Percentiles rank a stretch among this genome's conserved stretches.
phyloP scores from a whole-genome alignment of 2,113 vertebrate species.

The Morone chrysops region DNA sequence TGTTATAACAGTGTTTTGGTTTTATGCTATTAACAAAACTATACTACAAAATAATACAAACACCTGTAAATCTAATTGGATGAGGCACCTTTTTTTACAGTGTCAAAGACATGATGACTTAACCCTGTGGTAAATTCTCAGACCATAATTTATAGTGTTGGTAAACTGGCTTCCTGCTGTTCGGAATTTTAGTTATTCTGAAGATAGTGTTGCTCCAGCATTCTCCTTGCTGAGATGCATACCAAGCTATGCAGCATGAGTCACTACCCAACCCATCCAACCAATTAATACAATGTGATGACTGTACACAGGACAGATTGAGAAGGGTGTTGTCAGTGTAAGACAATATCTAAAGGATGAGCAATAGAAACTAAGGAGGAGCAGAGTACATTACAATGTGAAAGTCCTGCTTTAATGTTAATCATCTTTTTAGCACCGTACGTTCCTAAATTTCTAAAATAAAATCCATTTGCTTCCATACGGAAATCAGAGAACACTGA shows the following conservation, averaged over 20 bases:
- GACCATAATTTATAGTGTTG: neutral
- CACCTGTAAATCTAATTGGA: neutral
- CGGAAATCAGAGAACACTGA: neutral
- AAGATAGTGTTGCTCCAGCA: neutral
- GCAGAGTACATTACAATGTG: neutral
- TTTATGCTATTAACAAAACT: neutral
- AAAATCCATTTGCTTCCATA: neutral
- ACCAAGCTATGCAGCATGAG: constrained; percentile 17
- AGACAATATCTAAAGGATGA: constrained; percentile 38
- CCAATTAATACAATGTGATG: constrained; percentile 47
- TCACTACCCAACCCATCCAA: constrained; percentile 60
- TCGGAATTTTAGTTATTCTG: neutral
- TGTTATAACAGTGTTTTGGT: neutral
- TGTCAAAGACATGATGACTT: neutral
- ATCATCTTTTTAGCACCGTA: neutral
- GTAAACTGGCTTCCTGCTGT: neutral
- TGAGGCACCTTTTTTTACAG: neutral
- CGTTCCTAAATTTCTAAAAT: neutral
- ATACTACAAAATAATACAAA: neutral
- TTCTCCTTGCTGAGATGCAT: neutral
- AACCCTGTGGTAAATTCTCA: neutral
- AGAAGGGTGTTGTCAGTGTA: constrained; percentile 47
- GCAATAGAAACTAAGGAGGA: constrained; percentile 8
- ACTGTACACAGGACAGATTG: neutral
- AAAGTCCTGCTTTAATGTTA: neutral